A percentile compares a stretch with the other conserved stretches of the same genome.
Evolutionary conservation across 2,888 invertebrate genomes (phyloP).

Genomic region (Clepsis dumicolana): DNA sequence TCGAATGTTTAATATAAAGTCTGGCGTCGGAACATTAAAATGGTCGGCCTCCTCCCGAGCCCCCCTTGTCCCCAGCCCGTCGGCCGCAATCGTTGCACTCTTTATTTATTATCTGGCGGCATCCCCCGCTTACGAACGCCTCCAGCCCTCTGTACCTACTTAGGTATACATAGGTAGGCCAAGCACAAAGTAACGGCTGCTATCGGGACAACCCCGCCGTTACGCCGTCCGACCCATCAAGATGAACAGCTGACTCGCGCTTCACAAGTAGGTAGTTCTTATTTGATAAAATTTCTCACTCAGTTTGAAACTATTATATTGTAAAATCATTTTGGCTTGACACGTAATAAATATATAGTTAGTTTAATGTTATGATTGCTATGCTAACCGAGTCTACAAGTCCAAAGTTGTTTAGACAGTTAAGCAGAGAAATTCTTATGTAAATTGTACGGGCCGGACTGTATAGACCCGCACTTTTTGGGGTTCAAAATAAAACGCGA

Average conservation of each 20-base stretch:
- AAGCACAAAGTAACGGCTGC: constrained; percentile 47
- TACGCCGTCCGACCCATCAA: constrained; percentile 33
- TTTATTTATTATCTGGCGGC: constrained; percentile 84
- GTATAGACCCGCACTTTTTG: too few species aligned
- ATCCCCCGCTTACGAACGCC: constrained; percentile 69
- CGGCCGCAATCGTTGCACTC: constrained; percentile 85
- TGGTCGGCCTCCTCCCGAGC: constrained; percentile 82
- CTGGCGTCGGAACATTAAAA: constrained; percentile 86
- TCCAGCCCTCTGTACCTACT: constrained; percentile 56
- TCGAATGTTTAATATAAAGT: constrained; percentile 87
- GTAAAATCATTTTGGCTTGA: not conserved
- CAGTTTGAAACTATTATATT: constrained; percentile 4
- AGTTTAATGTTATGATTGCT: not conserved
- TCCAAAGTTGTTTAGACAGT: constrained; percentile 24
- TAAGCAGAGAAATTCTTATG: constrained; percentile 42
- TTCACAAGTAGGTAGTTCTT: constrained; percentile 20
- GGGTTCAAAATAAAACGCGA: too few species aligned
- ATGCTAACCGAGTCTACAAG: not conserved
- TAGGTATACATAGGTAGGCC: constrained; percentile 48
- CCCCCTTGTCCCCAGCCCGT: constrained; percentile 75
- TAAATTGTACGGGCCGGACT: constrained; percentile 48
- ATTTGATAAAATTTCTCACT: constrained; percentile 20
- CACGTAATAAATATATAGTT: not conserved
- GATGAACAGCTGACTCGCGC: constrained; percentile 60
- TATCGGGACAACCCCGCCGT: constrained; percentile 39